These are phyloP conservation scores for Heliconius nattereri DNA, from an alignment of 1,140 invertebrate genomes.

Conservation along the genomic window DNA sequence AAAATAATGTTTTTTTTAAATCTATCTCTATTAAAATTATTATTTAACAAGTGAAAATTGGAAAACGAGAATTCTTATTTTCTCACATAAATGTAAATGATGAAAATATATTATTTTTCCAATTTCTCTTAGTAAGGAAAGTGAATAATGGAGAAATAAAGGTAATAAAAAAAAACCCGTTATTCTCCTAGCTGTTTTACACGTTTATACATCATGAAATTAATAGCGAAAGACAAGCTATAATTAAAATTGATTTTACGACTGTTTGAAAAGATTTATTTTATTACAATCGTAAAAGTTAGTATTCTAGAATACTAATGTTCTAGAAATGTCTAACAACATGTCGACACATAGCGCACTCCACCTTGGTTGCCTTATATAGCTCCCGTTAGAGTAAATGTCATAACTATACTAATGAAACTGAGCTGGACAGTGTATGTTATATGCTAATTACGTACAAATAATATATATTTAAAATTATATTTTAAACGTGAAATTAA, in stretches of 20 bases:
- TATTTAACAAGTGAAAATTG: too few species aligned
- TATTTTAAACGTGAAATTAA: too few species aligned
- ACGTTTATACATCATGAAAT: not conserved
- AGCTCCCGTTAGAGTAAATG: not conserved
- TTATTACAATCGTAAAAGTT: not conserved
- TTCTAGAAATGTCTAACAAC: not conserved
- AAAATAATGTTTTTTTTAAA: too few species aligned
- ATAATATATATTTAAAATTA: too few species aligned
- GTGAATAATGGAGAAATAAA: too few species aligned
- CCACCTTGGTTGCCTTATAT: conserved; percentile 1
- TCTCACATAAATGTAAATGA: too few species aligned
- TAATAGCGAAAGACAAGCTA: not conserved
- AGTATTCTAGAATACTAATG: conserved; percentile 12
- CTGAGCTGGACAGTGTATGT: not conserved
- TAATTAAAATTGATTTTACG: not conserved
- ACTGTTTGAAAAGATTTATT: not conserved
- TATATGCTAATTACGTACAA: not conserved
- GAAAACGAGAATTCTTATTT: too few species aligned
- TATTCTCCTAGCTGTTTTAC: too few species aligned
- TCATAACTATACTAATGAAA: not conserved
- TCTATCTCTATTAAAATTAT: too few species aligned
- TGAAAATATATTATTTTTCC: too few species aligned
- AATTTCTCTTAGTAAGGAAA: too few species aligned
- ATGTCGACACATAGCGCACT: not conserved
- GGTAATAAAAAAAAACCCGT: too few species aligned